Evolutionary conservation across 2,888 invertebrate genomes (phyloP), one percentile per base, ranked within the genome.

Genomic region (Dasysyrphus tricinctus): DNA sequence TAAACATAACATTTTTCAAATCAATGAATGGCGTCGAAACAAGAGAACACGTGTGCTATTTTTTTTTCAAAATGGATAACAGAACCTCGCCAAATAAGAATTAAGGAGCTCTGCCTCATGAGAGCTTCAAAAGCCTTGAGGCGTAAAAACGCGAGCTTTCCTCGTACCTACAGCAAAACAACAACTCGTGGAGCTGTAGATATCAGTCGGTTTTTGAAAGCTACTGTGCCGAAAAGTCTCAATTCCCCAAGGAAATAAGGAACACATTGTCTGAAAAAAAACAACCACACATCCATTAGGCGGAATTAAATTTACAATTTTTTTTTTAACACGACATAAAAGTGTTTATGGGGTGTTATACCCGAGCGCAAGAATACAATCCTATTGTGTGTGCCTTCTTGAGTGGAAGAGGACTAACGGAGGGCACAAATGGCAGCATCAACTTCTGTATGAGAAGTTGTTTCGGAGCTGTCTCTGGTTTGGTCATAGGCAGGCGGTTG

Each of bases 281-380:
- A 69, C 24, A 73, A 63, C 49, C 51, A 34, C 73, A 73, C 67
- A 78, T 81, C 85, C 85, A 85, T 85, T 85, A 86, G 78, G 44
- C 57, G 81, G 81, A 81, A 86, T 86, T 81, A 86, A 86, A 86
- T 86, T 81, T 86, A 63, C 63, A 56, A 75, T 75, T 78, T 57
- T 51, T 54, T 54, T 56, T 39, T 42, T 54, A 14, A 61, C 61
- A 61, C 24, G 42, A 42, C 34, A 37, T 61, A 59, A 59, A 59
- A 59, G 51, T 69, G 57, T 70, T 80, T 73, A 74, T 69, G 11
- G 81, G 74, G 77, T 74, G 77, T 74, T 19, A 73, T 80, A 59
- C 39, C 24, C 24, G 42, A 49, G 39, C 9, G 12, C 42, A 57
- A 12, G 56, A 69, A 59, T 51, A 69, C 32, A 67, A 72, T 54